Conservation (phyloP, 1,140 invertebrate species). For the Drosophila suzukii region DNA sequence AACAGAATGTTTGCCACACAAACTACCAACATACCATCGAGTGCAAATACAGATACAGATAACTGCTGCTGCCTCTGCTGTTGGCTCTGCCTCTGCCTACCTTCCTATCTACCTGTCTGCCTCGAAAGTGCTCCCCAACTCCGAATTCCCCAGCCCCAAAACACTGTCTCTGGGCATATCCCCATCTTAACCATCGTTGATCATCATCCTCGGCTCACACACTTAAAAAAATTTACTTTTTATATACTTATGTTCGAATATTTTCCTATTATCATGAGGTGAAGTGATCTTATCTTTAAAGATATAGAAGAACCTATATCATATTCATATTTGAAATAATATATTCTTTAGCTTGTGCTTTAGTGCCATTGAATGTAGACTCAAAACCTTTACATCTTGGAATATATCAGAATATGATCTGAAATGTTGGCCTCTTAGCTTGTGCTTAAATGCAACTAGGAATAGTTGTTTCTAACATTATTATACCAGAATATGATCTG, state of each 20-base stretch:
- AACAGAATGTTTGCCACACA: constrained; percentile 67
- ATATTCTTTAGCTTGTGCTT: too few relatives aligned
- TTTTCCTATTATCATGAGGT: not conserved
- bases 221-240: constrained; percentile 6
- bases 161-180: constrained; percentile 25
- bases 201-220: constrained; percentile 50
- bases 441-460: too few relatives aligned
- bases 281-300: not conserved
- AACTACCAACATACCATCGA: constrained; percentile 62
- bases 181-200: constrained; percentile 68
- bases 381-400: too few relatives aligned
- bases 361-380: too few relatives aligned
- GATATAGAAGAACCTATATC: too few relatives aligned
- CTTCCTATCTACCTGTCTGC: constrained; percentile 48
- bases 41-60: constrained; percentile 70
- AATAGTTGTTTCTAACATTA: not conserved
- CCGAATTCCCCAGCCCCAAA: constrained; percentile 13
- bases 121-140: constrained; percentile 30
- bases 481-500: not conserved
- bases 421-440: too few relatives aligned
- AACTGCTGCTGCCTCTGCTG: constrained; percentile 21
- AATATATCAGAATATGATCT: too few relatives aligned
- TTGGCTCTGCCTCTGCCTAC: constrained; percentile 21
- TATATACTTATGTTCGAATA: not conserved
- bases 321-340: too few relatives aligned